These are phyloP conservation scores for Yasuhikotakia modesta DNA, from an alignment of 2,797 vertebrate genomes.

Conservation along the genomic window DNA sequence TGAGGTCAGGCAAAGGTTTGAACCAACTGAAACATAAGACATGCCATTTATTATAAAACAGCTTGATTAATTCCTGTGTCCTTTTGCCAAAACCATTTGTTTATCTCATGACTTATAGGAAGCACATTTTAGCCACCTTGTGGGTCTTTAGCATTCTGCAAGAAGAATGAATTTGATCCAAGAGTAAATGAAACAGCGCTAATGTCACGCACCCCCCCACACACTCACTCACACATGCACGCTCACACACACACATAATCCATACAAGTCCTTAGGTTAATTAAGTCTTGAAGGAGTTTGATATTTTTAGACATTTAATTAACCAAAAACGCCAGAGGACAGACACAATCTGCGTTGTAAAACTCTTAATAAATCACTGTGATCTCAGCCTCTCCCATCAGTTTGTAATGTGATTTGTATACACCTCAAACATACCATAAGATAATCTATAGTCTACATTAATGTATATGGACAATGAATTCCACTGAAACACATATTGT, in stretches of 20 bases:
- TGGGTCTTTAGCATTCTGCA: slow-evolving; percentile 43
- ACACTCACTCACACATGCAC: slow-evolving; percentile 24
- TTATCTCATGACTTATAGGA: slow-evolving; percentile 17
- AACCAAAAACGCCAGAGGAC: slow-evolving; percentile 74
- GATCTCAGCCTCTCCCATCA: slow-evolving; percentile 71
- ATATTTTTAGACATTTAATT: slow-evolving; percentile 84
- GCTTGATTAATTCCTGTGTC: slow-evolving; percentile 25
- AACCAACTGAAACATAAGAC: not conserved
- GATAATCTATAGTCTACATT: not conserved
- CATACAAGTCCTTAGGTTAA: slow-evolving; percentile 76
- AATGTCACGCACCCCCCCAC: slow-evolving; percentile 45
- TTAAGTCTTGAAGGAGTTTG: slow-evolving; percentile 82
- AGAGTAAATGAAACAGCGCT: slow-evolving; percentile 55
- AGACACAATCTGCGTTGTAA: slow-evolving; percentile 70
- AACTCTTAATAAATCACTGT: slow-evolving; percentile 67
- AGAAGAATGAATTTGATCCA: slow-evolving; percentile 41
- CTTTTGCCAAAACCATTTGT: slow-evolving; percentile 33
- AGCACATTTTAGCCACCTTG: slow-evolving; percentile 7
- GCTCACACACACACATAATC: slow-evolving; percentile 35
- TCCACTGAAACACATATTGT: not conserved
- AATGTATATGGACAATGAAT: not conserved
- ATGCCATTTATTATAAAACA: slow-evolving; percentile 33
- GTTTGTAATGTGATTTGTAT: not conserved
- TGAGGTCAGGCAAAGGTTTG: not conserved
- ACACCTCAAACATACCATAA: not conserved